These are phyloP conservation scores for Polia nebulosa DNA, from an alignment of 2,888 invertebrate species.

Conservation along the genomic window DNA sequence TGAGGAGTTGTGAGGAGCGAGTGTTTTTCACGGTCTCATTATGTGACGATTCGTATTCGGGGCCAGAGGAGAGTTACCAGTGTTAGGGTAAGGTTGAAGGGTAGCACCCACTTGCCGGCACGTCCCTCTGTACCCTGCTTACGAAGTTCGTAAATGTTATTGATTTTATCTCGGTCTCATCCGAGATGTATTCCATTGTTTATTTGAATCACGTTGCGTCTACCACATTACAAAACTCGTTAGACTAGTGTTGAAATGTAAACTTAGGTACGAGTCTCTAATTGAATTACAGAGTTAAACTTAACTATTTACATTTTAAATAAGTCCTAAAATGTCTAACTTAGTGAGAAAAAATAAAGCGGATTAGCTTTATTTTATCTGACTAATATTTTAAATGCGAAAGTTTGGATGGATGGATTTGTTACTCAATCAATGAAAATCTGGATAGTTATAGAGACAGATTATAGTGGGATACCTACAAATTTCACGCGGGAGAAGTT, in stretches of 20 bases:
- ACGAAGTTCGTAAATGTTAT: slow-evolving; percentile 76
- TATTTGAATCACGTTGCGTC: slow-evolving; percentile 58
- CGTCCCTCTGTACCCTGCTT: slow-evolving; percentile 75
- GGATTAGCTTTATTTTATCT: too few species aligned
- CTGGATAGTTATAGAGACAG: too few species aligned
- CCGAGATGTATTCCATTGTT: slow-evolving; percentile 64
- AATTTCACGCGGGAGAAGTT: too few species aligned
- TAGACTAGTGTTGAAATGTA: slow-evolving; percentile 32
- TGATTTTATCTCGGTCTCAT: slow-evolving; percentile 72
- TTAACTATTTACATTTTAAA: not conserved
- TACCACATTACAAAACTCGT: slow-evolving; percentile 45
- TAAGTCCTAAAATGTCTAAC: not conserved
- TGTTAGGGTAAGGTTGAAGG: slow-evolving; percentile 76
- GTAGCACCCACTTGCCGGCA: slow-evolving; percentile 73
- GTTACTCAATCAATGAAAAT: too few species aligned
- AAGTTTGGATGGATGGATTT: too few species aligned
- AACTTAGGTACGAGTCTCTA: slow-evolving; percentile 1
- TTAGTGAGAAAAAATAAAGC: not conserved
- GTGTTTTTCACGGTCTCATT: slow-evolving; percentile 89
- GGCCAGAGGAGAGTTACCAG: slow-evolving; percentile 75
- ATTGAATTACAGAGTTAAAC: slow-evolving; percentile 23
- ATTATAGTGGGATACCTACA: too few species aligned
- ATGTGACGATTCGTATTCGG: slow-evolving; percentile 88
- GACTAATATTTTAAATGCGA: too few species aligned
- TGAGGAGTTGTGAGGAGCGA: slow-evolving; percentile 83